Conservation (phyloP, 2,797 vertebrate species). For the Pangasius larnaudii region DNA sequence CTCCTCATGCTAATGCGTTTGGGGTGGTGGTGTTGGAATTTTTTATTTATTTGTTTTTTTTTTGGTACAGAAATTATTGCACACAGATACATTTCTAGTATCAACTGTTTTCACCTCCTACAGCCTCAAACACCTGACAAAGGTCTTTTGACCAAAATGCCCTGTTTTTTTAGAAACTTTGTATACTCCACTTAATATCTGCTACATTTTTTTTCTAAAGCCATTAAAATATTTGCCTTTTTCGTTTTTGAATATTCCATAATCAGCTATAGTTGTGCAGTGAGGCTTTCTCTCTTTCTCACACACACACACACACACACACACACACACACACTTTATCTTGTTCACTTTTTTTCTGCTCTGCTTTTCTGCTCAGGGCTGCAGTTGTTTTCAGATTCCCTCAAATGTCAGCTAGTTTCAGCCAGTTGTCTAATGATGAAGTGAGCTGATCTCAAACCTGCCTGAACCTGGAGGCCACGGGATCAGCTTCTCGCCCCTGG, state of each 20-base stretch:
- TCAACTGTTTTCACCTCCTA: background rate
- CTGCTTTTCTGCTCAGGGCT: constrained; percentile 22
- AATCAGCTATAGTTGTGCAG: background rate
- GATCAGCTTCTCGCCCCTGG: constrained; percentile 67
- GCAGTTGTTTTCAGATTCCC: constrained; percentile 27
- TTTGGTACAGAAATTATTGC: background rate
- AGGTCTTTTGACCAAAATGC: background rate
- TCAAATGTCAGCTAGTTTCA: constrained; percentile 42
- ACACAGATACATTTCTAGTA: background rate
- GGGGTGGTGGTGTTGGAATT: constrained; percentile 63
- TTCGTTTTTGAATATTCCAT: background rate
- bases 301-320: background rate
- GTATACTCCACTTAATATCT: background rate
- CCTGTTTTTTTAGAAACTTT: background rate
- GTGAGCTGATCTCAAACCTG: constrained; percentile 79
- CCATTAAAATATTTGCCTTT: background rate
- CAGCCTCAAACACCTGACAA: background rate
- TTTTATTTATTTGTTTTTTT: background rate
- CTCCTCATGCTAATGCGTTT: constrained; percentile 61
- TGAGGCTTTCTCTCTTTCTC: background rate
- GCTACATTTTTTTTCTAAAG: background rate
- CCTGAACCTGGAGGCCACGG: constrained; percentile 72
- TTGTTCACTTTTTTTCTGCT: background rate
- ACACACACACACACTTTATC: background rate
- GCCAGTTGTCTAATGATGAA: constrained; percentile 80